Conservation (phyloP, 2,888 invertebrate species). For the Galeruca laticollis region DNA sequence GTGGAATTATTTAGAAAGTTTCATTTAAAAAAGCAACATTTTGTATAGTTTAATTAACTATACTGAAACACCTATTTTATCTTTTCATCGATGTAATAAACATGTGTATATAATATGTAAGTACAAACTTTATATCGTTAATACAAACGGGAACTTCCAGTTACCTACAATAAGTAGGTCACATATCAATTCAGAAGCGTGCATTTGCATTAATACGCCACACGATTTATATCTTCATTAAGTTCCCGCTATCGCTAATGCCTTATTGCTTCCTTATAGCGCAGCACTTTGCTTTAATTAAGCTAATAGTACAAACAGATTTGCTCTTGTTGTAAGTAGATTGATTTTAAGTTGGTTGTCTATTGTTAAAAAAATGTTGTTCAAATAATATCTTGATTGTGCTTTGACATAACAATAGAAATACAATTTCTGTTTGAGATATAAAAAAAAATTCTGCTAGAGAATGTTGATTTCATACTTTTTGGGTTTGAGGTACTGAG, state of each 20-base stretch:
- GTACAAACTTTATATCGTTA: conserved; percentile 6
- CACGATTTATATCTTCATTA: conserved; percentile 16
- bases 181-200: conserved; percentile 6
- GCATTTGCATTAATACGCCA: conserved; percentile 10
- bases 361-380: neutral
- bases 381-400: neutral
- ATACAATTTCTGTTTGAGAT: too few relatives aligned
- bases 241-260: conserved; percentile 2
- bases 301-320: conserved; percentile 3
- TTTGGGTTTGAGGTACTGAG: too few relatives aligned
- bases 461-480: too few relatives aligned
- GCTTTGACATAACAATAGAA: neutral
- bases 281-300: conserved; percentile 16
- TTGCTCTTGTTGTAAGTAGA: neutral
- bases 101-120: neutral
- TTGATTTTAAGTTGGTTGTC: neutral
- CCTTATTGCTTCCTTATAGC: conserved; percentile 9
- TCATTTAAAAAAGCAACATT: neutral
- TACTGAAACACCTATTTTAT: neutral
- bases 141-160: conserved; percentile 3
- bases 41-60: neutral
- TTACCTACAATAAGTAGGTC: conserved; percentile 14
- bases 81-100: neutral
- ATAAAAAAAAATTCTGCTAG: too few relatives aligned
- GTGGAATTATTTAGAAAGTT: too few relatives aligned